A percentile compares a stretch with the other conserved stretches of the same genome.
These are phyloP conservation scores for Hedychridium roseum DNA, from an alignment of 2,888 invertebrate genomes.

Conservation along the genomic window DNA sequence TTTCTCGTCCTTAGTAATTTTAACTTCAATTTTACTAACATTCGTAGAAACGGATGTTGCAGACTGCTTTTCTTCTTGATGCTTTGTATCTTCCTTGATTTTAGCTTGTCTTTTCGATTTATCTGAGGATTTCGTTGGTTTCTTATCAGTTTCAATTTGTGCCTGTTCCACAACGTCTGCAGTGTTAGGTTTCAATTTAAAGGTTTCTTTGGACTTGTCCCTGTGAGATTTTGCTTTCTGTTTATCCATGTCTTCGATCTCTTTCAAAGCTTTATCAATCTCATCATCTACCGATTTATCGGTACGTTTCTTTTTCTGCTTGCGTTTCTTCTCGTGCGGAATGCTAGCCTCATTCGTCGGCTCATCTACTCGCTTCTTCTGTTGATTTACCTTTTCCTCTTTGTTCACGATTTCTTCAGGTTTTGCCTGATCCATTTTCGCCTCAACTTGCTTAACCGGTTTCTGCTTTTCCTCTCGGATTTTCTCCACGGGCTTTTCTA, in stretches of 20 bases:
- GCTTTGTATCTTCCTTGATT: slow-evolving; percentile 5
- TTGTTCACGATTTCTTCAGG: too few species aligned
- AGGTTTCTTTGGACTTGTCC: slow-evolving; percentile 11
- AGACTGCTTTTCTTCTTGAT: slow-evolving; percentile 11
- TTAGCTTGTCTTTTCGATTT: slow-evolving; percentile 15
- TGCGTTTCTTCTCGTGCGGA: slow-evolving; percentile 47
- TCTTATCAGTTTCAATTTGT: slow-evolving; percentile 9
- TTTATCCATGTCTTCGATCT: slow-evolving; percentile 61
- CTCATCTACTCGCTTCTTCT: slow-evolving; percentile 11
- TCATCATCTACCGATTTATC: slow-evolving; percentile 59
- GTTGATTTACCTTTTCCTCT: slow-evolving; percentile 28
- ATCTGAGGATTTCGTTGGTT: background rate
- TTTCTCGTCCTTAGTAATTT: background rate
- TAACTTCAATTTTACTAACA: too few species aligned
- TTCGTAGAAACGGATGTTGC: too few species aligned
- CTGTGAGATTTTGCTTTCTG: slow-evolving; percentile 42
- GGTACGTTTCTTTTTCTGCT: slow-evolving; percentile 52
- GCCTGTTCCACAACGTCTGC: slow-evolving; percentile 7
- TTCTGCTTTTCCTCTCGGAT: background rate
- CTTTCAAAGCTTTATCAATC: slow-evolving; percentile 64
- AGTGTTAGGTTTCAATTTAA: too few species aligned
- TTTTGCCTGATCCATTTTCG: too few species aligned
- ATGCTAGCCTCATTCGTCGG: background rate
- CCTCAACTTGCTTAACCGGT: too few species aligned
- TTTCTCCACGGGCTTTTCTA: slow-evolving; percentile 10